phyloP scores from a whole-genome alignment of 2,797 vertebrate genomes.

The Mus minutoides region DNA sequence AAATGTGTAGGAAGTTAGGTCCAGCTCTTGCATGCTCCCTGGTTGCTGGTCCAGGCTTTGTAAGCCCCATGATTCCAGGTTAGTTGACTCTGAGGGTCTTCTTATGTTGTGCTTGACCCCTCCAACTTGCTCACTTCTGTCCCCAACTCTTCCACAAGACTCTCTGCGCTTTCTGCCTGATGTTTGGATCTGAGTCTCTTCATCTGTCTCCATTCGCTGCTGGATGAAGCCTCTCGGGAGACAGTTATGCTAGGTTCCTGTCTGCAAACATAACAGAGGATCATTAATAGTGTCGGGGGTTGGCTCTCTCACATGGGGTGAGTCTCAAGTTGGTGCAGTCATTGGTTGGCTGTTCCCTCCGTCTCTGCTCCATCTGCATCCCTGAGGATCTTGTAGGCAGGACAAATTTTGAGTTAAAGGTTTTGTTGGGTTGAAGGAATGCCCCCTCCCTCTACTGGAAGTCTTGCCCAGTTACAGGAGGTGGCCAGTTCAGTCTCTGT shows the following conservation, averaged over 20 bases:
- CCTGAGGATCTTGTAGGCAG: not conserved
- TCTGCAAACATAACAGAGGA: not conserved
- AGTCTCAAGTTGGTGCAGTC: not conserved
- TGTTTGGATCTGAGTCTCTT: not conserved
- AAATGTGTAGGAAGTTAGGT: not conserved
- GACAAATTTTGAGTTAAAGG: not conserved
- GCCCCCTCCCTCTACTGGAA: not conserved
- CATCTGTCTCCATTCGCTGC: not conserved
- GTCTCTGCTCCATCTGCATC: not conserved
- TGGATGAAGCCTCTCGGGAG: not conserved
- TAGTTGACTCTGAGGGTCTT: not conserved
- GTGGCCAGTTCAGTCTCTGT: not conserved
- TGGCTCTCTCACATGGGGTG: not conserved
- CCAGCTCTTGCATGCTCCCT: not conserved
- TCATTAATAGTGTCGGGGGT: not conserved
- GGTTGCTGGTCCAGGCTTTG: not conserved
- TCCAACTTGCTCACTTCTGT: not conserved
- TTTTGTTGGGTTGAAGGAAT: not conserved
- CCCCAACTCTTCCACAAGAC: not conserved
- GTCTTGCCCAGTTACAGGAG: not conserved
- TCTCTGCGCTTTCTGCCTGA: not conserved
- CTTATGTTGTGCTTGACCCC: not conserved
- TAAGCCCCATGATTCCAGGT: not conserved
- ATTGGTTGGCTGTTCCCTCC: not conserved
- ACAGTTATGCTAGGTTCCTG: not conserved